Evolutionary conservation across 2,113 vertebrate species (phyloP).

Genomic region (Nyctibius bracteatus): DNA sequence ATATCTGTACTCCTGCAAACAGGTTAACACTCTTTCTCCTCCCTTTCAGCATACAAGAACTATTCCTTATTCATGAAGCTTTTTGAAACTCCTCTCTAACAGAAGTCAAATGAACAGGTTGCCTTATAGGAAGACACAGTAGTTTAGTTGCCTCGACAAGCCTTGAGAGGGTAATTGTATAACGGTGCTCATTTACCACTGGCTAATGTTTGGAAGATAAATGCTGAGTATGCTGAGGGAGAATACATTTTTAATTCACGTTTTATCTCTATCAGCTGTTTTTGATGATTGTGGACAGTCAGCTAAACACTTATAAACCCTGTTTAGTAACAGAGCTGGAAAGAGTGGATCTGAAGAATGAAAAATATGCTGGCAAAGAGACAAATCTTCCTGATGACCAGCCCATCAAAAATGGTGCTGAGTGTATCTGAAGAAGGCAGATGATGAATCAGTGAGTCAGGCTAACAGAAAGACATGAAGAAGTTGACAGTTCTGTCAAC

Average conservation of each 20-base stretch:
- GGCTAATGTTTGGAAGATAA: background rate
- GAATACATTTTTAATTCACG: background rate
- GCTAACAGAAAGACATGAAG: background rate
- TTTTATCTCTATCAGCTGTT: background rate
- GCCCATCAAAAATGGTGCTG: background rate
- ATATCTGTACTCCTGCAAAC: background rate
- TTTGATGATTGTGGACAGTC: constrained; percentile 8
- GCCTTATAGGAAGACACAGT: background rate
- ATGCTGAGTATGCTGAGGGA: background rate
- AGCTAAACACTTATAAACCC: background rate
- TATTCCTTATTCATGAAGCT: accelerated
- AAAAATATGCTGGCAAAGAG: constrained; percentile 4
- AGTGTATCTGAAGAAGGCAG: background rate
- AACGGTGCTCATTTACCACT: background rate
- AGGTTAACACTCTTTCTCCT: background rate
- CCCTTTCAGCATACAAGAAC: background rate
- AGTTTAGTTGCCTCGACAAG: background rate
- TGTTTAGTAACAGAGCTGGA: background rate
- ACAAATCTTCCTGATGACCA: background rate
- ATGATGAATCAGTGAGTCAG: background rate
- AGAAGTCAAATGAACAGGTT: background rate
- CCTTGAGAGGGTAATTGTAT: background rate
- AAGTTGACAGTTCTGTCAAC: constrained; percentile 39
- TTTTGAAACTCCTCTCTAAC: background rate
- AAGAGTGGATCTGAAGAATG: background rate